These are phyloP conservation scores for Cheumatopsyche charites DNA, from an alignment of 1,140 invertebrate species.

Conservation along the genomic window DNA sequence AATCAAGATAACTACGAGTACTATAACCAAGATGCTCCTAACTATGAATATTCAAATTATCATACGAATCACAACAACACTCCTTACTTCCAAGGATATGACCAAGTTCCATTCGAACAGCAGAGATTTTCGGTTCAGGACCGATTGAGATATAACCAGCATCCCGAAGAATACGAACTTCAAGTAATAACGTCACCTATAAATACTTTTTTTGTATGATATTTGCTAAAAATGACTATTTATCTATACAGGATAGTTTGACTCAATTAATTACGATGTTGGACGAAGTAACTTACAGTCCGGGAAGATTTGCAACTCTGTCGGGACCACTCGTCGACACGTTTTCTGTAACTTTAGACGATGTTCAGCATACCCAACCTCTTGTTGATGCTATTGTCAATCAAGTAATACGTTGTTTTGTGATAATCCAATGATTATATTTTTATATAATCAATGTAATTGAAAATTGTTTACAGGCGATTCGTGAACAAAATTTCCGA, in stretches of 20 bases:
- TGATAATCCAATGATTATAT: slow-evolving; percentile 6
- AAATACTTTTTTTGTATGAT: neutral
- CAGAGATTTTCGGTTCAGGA: slow-evolving; percentile 58
- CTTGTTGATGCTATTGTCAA: slow-evolving; percentile 65
- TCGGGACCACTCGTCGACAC: slow-evolving; percentile 64
- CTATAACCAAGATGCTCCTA: slow-evolving; percentile 37
- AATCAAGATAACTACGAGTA: slow-evolving; percentile 43
- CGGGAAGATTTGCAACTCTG: slow-evolving; percentile 64
- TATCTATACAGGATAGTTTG: slow-evolving; percentile 57
- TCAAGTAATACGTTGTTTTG: slow-evolving; percentile 58
- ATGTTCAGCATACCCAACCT: slow-evolving; percentile 60
- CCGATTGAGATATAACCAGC: slow-evolving; percentile 56
- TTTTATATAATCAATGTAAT: neutral
- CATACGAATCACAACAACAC: slow-evolving; percentile 17
- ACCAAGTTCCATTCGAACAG: slow-evolving; percentile 48
- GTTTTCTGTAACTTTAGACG: slow-evolving; percentile 61
- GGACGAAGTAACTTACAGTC: slow-evolving; percentile 66
- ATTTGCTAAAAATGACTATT: slow-evolving; percentile 1
- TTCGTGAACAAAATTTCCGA: slow-evolving; percentile 69
- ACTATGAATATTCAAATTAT: slow-evolving; percentile 33
- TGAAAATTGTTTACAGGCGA: slow-evolving; percentile 58
- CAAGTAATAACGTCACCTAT: slow-evolving; percentile 47
- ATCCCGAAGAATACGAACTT: slow-evolving; percentile 57
- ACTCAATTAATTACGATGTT: slow-evolving; percentile 64
- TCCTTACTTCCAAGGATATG: slow-evolving; percentile 32